Conservation (phyloP, 2,797 vertebrate species). For the Sparus aurata region DNA sequence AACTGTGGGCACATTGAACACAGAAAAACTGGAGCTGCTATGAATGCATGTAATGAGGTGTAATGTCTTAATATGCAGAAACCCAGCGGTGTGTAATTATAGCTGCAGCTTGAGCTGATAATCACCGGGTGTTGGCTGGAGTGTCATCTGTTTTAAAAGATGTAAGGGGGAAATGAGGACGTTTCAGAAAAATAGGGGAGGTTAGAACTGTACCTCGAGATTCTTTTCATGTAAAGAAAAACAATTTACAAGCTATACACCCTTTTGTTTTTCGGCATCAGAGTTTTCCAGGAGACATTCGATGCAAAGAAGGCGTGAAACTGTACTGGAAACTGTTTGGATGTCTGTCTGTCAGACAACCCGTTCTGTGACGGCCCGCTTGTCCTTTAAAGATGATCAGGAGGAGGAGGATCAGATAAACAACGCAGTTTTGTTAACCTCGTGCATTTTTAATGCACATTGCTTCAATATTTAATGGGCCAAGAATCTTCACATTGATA, state of each 20-base stretch:
- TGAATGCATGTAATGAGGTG: slow-evolving; percentile 45
- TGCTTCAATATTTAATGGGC: slow-evolving; percentile 77
- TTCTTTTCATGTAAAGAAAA: too few relatives aligned
- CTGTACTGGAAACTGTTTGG: slow-evolving; percentile 4
- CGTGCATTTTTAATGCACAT: slow-evolving; percentile 71
- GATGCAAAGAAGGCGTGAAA: neutral
- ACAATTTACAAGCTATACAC: neutral
- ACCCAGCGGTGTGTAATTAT: slow-evolving; percentile 55
- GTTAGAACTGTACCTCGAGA: neutral
- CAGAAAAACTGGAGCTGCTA: slow-evolving; percentile 15
- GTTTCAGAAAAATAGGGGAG: slow-evolving; percentile 1
- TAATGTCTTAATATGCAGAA: slow-evolving; percentile 50
- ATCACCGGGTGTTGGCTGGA: slow-evolving; percentile 29
- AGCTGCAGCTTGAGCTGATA: slow-evolving; percentile 34
- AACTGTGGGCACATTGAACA: slow-evolving; percentile 8
- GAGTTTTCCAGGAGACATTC: slow-evolving; percentile 4
- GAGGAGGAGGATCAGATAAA: slow-evolving; percentile 54
- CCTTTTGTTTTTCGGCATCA: slow-evolving; percentile 9
- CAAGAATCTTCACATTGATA: slow-evolving; percentile 46
- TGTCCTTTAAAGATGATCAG: slow-evolving; percentile 50
- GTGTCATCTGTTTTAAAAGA: slow-evolving; percentile 20
- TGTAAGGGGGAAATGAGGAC: slow-evolving; percentile 1
- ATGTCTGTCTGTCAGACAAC: neutral
- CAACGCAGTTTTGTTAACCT: slow-evolving; percentile 68
- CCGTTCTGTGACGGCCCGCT: neutral